A percentile compares a stretch with the other conserved stretches of the same genome.
phyloP scores from a whole-genome alignment of 2,888 invertebrate species.

The Drosophila borborema region DNA sequence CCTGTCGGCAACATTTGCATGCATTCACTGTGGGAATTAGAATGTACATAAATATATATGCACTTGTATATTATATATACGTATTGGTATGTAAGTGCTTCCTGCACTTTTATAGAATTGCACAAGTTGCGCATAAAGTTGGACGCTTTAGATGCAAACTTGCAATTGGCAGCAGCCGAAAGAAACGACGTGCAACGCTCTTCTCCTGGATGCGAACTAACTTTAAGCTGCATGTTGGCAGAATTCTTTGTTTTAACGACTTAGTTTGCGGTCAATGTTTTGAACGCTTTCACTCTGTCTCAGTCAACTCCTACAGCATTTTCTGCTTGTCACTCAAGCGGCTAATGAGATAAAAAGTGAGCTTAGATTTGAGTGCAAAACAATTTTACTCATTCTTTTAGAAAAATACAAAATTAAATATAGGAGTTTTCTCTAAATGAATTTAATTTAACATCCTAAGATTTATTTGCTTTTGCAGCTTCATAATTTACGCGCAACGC shows the following conservation, averaged over 20 bases:
- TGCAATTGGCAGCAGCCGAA: slow-evolving; percentile 63
- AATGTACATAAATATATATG: slow-evolving; percentile 38
- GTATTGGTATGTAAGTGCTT: background rate
- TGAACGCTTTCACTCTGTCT: background rate
- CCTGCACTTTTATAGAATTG: slow-evolving; percentile 44
- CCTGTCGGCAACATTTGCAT: slow-evolving; percentile 69
- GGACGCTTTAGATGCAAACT: slow-evolving; percentile 74
- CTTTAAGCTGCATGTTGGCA: slow-evolving; percentile 62
- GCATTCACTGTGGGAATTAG: slow-evolving; percentile 66
- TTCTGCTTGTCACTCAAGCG: slow-evolving; percentile 28
- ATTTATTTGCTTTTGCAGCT: no score
- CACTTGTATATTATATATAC: background rate
- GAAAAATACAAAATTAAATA: background rate
- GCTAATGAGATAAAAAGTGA: slow-evolving; percentile 1
- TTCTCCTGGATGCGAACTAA: slow-evolving; percentile 37
- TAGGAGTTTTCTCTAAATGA: background rate
- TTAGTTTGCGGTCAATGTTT: slow-evolving; percentile 63
- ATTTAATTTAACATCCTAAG: no score
- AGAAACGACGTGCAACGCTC: slow-evolving; percentile 47
- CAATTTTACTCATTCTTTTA: background rate
- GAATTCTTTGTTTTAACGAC: slow-evolving; percentile 74
- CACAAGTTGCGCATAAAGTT: slow-evolving; percentile 78
- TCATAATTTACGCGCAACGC: background rate
- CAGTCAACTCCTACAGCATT: background rate
- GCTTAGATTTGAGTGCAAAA: background rate